phyloP scores from a whole-genome alignment of 2,113 vertebrate species.

The Morone saxatilis region DNA sequence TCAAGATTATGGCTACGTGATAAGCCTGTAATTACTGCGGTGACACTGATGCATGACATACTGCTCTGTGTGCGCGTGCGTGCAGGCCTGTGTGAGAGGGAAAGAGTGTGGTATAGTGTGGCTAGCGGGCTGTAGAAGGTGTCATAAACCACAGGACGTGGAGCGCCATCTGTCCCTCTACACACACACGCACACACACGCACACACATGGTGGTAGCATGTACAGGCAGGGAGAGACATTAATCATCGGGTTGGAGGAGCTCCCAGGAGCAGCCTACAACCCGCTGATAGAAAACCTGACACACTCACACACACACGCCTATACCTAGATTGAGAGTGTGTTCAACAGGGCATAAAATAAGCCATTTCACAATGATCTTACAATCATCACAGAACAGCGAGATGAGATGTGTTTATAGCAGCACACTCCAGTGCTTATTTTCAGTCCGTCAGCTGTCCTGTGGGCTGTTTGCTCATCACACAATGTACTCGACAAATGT shows the following conservation, averaged over 20 bases:
- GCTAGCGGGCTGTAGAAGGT: conserved; percentile 74
- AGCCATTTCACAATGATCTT: conserved; percentile 65
- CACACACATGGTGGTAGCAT: conserved; percentile 58
- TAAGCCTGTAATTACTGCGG: conserved; percentile 79
- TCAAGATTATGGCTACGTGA: conserved; percentile 76
- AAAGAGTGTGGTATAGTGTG: conserved; percentile 59
- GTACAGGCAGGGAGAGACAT: conserved; percentile 78
- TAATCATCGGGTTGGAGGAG: conserved; percentile 79
- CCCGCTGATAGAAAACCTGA: conserved; percentile 67
- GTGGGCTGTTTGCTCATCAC: conserved; percentile 64
- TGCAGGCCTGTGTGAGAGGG: conserved; percentile 29
- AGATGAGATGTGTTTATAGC: conserved; percentile 50
- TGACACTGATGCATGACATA: conserved; percentile 79
- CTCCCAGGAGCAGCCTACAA: conserved; percentile 65
- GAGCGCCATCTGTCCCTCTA: conserved; percentile 79
- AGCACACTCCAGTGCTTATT: conserved; percentile 30
- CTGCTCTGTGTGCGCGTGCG: conserved; percentile 33
- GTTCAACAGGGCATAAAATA: conserved; percentile 66
- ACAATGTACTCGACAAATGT: conserved; percentile 49
- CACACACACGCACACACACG: conserved; percentile 37
- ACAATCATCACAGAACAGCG: conserved; percentile 58
- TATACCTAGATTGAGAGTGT: conserved; percentile 35
- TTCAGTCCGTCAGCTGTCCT: conserved; percentile 56
- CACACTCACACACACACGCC: conserved; percentile 14
- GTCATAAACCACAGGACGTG: conserved; percentile 80